phyloP scores from a whole-genome alignment of 2,888 invertebrate genomes.

The Stenichneumon culpator region DNA sequence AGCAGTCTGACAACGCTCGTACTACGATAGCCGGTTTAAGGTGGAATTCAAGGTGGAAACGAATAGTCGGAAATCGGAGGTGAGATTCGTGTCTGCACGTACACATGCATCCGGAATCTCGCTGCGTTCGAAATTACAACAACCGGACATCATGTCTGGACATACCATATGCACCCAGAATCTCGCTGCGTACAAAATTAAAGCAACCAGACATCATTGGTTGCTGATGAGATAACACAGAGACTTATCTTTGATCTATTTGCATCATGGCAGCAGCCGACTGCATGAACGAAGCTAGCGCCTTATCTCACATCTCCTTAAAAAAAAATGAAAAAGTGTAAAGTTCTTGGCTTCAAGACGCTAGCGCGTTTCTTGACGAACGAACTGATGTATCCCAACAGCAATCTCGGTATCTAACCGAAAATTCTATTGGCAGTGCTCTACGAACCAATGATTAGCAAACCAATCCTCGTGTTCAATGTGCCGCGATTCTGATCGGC shows the following conservation, averaged over 20 bases:
- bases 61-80: constrained; percentile 41
- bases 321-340: neutral
- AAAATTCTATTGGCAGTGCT: neutral
- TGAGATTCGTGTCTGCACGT: neutral
- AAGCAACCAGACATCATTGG: neutral
- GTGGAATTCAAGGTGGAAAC: neutral
- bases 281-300: neutral
- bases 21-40: constrained; percentile 7
- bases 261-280: neutral
- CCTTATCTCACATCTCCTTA: neutral
- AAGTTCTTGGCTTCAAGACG: too few relatives aligned
- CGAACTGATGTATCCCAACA: too few relatives aligned
- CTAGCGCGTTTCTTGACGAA: too few relatives aligned
- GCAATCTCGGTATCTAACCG: neutral
- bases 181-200: neutral
- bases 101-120: neutral
- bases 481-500: neutral
- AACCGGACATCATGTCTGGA: neutral
- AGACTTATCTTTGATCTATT: neutral
- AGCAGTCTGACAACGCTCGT: constrained; percentile 1
- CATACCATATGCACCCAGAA: too few relatives aligned
- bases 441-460: neutral
- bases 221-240: neutral
- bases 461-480: neutral
- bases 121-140: neutral